A percentile compares a stretch with the other conserved stretches of the same genome.
phyloP scores from a whole-genome alignment of 2,888 invertebrate genomes.

The Glyphotaelius pellucidus region DNA sequence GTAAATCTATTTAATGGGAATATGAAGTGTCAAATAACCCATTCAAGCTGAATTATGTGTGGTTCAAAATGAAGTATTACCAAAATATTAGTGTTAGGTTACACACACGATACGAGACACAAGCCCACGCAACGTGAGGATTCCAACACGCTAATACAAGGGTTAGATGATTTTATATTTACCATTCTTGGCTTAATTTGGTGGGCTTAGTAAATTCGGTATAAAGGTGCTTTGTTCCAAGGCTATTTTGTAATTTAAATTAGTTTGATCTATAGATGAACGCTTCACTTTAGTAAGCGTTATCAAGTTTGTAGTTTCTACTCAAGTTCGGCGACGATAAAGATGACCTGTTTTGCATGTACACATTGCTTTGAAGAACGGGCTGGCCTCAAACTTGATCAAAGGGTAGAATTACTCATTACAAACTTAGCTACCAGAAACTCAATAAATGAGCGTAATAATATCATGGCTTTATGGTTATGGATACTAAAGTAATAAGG shows the following conservation, averaged over 20 bases:
- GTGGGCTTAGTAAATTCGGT: background rate
- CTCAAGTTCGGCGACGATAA: conserved; percentile 3
- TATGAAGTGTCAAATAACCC: conserved; percentile 10
- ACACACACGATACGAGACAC: background rate
- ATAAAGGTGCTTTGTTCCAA: background rate
- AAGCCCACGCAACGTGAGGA: background rate
- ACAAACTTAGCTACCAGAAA: background rate
- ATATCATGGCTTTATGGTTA: background rate
- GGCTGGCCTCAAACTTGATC: background rate
- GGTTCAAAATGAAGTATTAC: background rate
- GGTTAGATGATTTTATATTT: background rate
- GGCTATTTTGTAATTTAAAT: background rate
- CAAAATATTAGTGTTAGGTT: background rate
- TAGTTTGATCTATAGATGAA: background rate
- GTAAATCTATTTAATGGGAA: conserved; percentile 26
- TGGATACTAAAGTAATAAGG: background rate
- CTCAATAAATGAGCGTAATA: background rate
- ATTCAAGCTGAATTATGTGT: conserved; percentile 33
- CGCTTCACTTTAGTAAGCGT: background rate
- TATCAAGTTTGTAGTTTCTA: conserved; percentile 14
- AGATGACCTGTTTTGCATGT: conserved; percentile 26
- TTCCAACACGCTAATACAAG: background rate
- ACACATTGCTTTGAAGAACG: conserved; percentile 7
- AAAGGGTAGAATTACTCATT: background rate
- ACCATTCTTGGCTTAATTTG: background rate